Base-by-base conservation (phyloP, 1,140 invertebrate species). In the Cephus cinctus region DNA sequence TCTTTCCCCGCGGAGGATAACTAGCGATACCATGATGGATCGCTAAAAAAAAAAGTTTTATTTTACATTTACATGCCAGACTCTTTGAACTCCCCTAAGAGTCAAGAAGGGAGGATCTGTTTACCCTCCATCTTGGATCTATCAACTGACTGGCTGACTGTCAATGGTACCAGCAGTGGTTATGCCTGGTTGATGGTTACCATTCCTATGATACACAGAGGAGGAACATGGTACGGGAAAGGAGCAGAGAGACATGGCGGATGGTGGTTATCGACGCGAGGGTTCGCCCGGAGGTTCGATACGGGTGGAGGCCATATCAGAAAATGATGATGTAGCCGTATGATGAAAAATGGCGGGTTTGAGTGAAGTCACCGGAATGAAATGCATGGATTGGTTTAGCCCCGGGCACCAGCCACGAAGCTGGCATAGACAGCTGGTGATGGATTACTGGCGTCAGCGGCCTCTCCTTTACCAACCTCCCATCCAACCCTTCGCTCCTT, bases 341-440 rank as follows among this genome's bases (percentile, higher is more conserved):
- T 54, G 63, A 67, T 73, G 69, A 71, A 73, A 75, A 73, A 75
- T 72, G 64, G 67, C 61, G 60, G 55, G 53, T 61, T 63, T 59
- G 57, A 65, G 69, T 64, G 61, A 68, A 72, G 65, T 70, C 63
- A 61, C 62, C 55, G 68, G 67, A 71, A 70, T 69, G 69, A 71
- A 73, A 75, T 71, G 69, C 71, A 70, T 70, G 67, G 67, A 73
- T 75, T 73, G 69, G 61, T 72, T 72, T 71, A 69, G 71, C 68
- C 65, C 50, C 56, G 55, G 64, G 67, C 59, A 56, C 39, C 55
- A 50, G 43, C 51, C 43, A 55, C 54, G 56, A 56, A 66, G 57
- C 60, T 70, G 71, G 55, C 55, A 67, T 65, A 70, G 69, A 72
- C 71, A 72, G 69, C 59, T 41, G 48, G 62, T 73, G 72, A 75